Percentiles rank a stretch among this genome's conserved stretches.
Conservation (phyloP, 2,797 vertebrate species). For the Steatocranus sp. region DNA sequence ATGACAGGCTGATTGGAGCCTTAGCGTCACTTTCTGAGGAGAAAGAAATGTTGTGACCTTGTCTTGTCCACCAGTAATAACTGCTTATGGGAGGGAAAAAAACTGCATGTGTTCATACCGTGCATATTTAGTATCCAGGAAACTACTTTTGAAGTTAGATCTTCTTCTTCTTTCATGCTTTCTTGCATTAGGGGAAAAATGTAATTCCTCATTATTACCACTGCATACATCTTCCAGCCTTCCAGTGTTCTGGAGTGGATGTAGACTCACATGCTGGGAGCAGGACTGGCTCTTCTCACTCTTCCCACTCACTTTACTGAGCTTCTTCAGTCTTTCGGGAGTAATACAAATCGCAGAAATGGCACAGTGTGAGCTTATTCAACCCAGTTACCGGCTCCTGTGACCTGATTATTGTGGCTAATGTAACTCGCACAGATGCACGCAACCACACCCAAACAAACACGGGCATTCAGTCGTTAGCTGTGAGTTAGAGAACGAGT, state of each 20-base stretch:
- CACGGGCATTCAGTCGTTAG: neutral
- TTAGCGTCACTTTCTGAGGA: slow-evolving; percentile 9
- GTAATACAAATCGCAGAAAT: neutral
- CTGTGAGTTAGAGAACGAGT: neutral
- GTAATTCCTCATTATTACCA: neutral
- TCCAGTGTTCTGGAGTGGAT: neutral
- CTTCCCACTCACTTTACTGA: neutral
- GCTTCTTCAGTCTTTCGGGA: neutral
- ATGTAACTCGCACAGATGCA: neutral
- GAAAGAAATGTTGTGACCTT: neutral
- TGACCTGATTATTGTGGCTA: neutral
- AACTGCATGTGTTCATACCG: neutral
- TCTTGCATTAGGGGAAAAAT: neutral
- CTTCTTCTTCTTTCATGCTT: neutral
- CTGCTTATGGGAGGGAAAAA: neutral
- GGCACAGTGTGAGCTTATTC: neutral
- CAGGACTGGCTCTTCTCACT: neutral
- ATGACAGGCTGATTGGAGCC: slow-evolving; percentile 11
- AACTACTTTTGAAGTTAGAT: neutral
- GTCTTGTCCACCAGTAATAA: neutral
- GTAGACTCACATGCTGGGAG: neutral
- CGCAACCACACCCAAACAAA: neutral
- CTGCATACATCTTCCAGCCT: neutral
- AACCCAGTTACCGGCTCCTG: neutral
- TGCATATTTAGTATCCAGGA: neutral